Conservation (phyloP, 2,113 vertebrate species). For the Sitta europaea region DNA sequence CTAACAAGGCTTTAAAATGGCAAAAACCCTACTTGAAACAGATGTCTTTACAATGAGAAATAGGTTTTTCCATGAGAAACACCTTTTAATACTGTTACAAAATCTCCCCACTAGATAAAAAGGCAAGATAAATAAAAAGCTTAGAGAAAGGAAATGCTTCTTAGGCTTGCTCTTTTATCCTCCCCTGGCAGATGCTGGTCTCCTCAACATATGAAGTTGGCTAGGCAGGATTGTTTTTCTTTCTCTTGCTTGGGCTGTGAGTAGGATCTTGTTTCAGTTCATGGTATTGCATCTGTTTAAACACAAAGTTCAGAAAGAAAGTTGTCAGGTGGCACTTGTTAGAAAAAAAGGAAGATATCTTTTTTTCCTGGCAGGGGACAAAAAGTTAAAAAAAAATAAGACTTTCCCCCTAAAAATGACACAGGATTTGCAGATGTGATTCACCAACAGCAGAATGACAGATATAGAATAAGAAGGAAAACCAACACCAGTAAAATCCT, state of each 20-base stretch:
- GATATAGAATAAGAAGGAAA: neutral
- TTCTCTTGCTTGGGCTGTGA: slow-evolving; percentile 94
- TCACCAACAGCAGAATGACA: slow-evolving; percentile 61
- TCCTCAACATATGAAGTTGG: slow-evolving; percentile 67
- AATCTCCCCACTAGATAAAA: slow-evolving; percentile 68
- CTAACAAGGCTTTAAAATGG: slow-evolving; percentile 28
- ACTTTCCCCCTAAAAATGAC: slow-evolving; percentile 41
- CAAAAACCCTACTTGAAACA: slow-evolving; percentile 38
- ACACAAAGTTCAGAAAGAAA: slow-evolving; percentile 78
- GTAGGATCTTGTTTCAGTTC: slow-evolving; percentile 94
- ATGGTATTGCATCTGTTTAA: slow-evolving; percentile 98
- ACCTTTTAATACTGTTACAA: slow-evolving; percentile 77
- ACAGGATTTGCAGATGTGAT: slow-evolving; percentile 65
- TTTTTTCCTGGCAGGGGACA: neutral
- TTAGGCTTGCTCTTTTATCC: slow-evolving; percentile 71
- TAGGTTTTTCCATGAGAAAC: slow-evolving; percentile 56
- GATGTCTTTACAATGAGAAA: slow-evolving; percentile 67
- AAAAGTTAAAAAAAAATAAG: neutral
- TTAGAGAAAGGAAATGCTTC: slow-evolving; percentile 67
- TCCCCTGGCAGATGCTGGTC: slow-evolving; percentile 69
- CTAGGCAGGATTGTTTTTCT: slow-evolving; percentile 95
- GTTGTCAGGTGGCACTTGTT: slow-evolving; percentile 70
- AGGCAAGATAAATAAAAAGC: slow-evolving; percentile 73
- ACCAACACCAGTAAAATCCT: slow-evolving; percentile 50
- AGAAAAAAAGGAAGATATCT: slow-evolving; percentile 37